Conservation (phyloP, 2,113 vertebrate species). For the Nettapus auritus region DNA sequence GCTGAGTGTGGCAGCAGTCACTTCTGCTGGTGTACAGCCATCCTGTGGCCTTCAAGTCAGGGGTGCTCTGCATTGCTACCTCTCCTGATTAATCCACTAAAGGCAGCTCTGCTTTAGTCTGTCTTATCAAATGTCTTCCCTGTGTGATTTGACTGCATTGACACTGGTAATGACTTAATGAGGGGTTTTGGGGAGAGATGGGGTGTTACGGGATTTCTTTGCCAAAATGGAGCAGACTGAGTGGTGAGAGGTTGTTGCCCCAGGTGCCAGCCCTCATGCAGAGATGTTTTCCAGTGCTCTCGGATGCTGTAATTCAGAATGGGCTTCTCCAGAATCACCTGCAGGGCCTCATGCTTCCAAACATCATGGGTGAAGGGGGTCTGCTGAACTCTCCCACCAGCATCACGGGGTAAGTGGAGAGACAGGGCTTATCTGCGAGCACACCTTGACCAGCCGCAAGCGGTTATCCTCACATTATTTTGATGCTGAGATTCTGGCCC, state of each 20-base stretch:
- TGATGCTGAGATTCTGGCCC: not conserved
- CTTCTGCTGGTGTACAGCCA: accelerated
- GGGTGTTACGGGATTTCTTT: too few species aligned
- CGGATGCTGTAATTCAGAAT: not conserved
- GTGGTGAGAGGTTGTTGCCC: not conserved
- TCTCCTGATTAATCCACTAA: not conserved
- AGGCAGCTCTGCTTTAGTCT: not conserved
- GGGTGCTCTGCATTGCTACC: not conserved
- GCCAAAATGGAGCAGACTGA: not conserved
- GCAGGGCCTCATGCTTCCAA: constrained; percentile 7
- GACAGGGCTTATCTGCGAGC: not conserved
- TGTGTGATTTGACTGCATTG: accelerated
- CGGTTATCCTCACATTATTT: accelerated
- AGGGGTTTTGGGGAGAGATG: not conserved
- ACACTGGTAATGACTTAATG: not conserved
- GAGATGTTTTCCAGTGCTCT: constrained; percentile 38
- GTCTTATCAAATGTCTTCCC: accelerated
- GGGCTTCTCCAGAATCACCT: constrained; percentile 36
- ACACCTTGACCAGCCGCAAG: not conserved
- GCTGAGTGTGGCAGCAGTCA: accelerated
- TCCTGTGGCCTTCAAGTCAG: accelerated
- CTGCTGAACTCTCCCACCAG: constrained; percentile 20
- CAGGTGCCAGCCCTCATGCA: not conserved
- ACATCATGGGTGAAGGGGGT: constrained; percentile 34
- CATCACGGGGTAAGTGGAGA: constrained; percentile 44